These are phyloP conservation scores for Mellivora capensis DNA, from an alignment of 2,113 vertebrate genomes.

Conservation along the genomic window DNA sequence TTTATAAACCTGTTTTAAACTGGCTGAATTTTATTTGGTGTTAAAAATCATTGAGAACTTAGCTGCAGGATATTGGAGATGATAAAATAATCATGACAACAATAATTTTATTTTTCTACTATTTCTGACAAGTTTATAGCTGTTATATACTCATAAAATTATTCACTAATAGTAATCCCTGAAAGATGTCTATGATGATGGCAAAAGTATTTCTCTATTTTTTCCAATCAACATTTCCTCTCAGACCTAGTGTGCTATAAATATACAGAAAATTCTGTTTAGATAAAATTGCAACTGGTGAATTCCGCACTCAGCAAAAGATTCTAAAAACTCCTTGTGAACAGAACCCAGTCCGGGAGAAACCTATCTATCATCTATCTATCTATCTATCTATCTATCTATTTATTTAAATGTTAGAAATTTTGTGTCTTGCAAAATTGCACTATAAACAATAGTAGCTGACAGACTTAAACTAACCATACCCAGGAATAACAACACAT, in stretches of 20 bases:
- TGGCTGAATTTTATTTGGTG: conserved; percentile 53
- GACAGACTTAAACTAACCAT: neutral
- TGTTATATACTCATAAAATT: conserved; percentile 35
- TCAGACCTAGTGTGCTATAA: neutral
- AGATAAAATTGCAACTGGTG: neutral
- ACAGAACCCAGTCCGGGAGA: neutral
- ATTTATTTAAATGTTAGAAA: neutral
- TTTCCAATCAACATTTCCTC: conserved; percentile 33
- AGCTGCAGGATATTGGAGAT: conserved; percentile 33
- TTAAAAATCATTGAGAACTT: conserved; percentile 45
- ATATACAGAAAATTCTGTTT: conserved; percentile 11
- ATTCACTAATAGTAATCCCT: conserved; percentile 24
- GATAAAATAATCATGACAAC: conserved; percentile 65
- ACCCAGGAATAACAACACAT: neutral
- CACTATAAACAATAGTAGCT: neutral
- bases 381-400: conserved; percentile 5
- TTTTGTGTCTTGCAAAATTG: conserved; percentile 1
- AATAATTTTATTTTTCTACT: conserved; percentile 56
- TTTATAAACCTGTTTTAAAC: conserved; percentile 52
- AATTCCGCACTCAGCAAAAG: neutral
- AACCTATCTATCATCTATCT: neutral
- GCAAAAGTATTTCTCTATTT: conserved; percentile 34
- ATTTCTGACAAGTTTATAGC: conserved; percentile 53
- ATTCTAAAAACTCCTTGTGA: neutral
- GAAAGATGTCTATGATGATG: conserved; percentile 39